Conservation (phyloP, 1,140 invertebrate genomes). For the Intoshia linei region DNA sequence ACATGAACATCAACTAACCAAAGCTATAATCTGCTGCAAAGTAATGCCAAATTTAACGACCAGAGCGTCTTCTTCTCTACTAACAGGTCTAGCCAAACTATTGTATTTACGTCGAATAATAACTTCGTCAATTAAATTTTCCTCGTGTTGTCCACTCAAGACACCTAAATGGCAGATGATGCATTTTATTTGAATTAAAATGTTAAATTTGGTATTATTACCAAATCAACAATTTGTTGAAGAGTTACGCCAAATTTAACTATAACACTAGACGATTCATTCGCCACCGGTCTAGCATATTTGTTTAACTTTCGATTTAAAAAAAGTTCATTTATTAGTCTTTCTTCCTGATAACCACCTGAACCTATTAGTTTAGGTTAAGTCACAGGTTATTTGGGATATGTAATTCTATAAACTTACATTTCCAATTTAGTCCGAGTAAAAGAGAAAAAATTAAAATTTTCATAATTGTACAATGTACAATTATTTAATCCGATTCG, state of each 20-base stretch:
- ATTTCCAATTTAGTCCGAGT: no score
- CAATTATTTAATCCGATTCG: no score
- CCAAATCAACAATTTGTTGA: conserved; percentile 2
- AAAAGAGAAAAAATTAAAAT: no score
- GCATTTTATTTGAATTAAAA: no score
- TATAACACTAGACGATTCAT: background rate
- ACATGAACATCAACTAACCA: background rate
- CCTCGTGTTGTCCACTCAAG: conserved; percentile 2
- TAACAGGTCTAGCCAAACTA: conserved; percentile 3
- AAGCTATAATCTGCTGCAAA: conserved; percentile 3
- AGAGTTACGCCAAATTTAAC: conserved; percentile 1
- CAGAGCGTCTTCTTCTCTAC: background rate
- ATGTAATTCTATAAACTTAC: no score
- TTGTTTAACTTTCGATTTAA: background rate
- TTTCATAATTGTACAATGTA: no score
- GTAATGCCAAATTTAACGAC: conserved; percentile 1
- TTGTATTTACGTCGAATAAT: conserved; percentile 1
- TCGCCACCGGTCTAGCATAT: background rate
- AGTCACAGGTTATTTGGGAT: no score
- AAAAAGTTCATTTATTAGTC: conserved; percentile 1
- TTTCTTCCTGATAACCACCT: conserved; percentile 1
- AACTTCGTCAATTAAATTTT: conserved; percentile 3
- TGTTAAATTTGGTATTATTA: no score
- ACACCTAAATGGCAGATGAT: background rate
- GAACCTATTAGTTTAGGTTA: no score